Conservation (phyloP, 2,888 invertebrate species). For the Hyposoter dolosus region DNA sequence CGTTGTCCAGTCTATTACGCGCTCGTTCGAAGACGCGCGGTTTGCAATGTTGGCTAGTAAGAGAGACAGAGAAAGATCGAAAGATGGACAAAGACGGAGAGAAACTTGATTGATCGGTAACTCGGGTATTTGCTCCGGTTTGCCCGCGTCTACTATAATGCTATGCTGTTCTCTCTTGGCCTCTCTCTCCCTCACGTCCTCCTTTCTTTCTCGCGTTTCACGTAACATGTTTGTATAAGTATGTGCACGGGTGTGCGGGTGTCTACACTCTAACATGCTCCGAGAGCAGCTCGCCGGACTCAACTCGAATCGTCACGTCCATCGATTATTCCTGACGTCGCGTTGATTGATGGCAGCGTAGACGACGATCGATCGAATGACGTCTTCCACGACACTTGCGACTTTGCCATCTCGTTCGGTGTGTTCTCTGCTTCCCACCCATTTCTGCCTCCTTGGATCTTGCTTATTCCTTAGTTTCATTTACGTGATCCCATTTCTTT, state of each 20-base stretch:
- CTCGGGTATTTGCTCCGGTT: conserved; percentile 84
- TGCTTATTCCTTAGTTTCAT: conserved; percentile 12
- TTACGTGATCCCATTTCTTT: background rate
- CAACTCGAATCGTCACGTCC: conserved; percentile 83
- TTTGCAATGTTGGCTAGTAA: conserved; percentile 30
- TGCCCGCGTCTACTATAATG: conserved; percentile 77
- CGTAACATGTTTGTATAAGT: conserved; percentile 4
- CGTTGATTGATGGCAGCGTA: conserved; percentile 82
- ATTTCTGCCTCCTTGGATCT: background rate
- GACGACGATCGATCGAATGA: conserved; percentile 79
- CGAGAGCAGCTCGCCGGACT: conserved; percentile 77
- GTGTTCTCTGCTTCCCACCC: conserved; percentile 3
- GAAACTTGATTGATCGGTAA: conserved; percentile 81
- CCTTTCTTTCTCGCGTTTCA: conserved; percentile 8
- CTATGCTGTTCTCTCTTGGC: conserved; percentile 36
- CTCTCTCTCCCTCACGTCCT: conserved; percentile 10
- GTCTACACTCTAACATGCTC: conserved; percentile 49
- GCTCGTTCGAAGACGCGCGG: conserved; percentile 69
- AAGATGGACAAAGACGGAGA: conserved; percentile 78
- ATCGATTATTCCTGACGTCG: conserved; percentile 83
- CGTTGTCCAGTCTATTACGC: conserved; percentile 73
- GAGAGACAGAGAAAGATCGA: conserved; percentile 72
- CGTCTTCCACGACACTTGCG: conserved; percentile 67
- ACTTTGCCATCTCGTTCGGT: conserved; percentile 63
- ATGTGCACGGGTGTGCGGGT: conserved; percentile 8